Percentiles rank a stretch among this genome's conserved stretches.
Evolutionary conservation across 2,113 vertebrate genomes (phyloP).

Genomic region (Chascanopsetta lugubris): DNA sequence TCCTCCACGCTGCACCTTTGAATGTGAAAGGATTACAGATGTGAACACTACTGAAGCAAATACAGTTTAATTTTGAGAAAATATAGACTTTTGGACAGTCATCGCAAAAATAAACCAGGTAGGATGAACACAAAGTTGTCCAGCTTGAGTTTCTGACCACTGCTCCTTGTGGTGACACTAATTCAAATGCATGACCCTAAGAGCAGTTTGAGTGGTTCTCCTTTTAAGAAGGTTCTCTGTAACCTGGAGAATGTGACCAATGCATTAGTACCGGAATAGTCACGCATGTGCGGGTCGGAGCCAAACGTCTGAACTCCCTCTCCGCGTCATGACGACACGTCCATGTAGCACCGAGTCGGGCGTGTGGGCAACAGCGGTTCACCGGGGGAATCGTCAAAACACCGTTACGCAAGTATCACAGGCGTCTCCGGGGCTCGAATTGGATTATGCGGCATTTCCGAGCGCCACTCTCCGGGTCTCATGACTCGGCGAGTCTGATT

Average conservation of each 20-base stretch:
- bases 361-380: constrained; percentile 43
- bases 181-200: no score
- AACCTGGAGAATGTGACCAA: not conserved
- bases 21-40: no score
- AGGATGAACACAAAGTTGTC: not conserved
- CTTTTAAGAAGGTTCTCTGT: not conserved
- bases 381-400: constrained; percentile 48
- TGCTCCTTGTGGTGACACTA: no score
- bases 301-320: constrained; percentile 34
- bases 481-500: constrained; percentile 10
- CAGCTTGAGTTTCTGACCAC: no score
- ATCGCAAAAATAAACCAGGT: no score
- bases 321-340: constrained; percentile 41
- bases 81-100: not conserved
- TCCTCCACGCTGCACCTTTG: no score
- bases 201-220: not conserved
- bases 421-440: constrained; percentile 24
- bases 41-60: not conserved
- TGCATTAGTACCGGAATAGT: no score
- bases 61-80: not conserved
- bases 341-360: constrained; percentile 33
- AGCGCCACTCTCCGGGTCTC: not conserved
- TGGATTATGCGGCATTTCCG: constrained; percentile 38
- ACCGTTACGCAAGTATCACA: constrained; percentile 5
- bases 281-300: not conserved